Evolutionary conservation across 2,113 vertebrate species (phyloP).

Genomic region (Notothenia coriiceps): DNA sequence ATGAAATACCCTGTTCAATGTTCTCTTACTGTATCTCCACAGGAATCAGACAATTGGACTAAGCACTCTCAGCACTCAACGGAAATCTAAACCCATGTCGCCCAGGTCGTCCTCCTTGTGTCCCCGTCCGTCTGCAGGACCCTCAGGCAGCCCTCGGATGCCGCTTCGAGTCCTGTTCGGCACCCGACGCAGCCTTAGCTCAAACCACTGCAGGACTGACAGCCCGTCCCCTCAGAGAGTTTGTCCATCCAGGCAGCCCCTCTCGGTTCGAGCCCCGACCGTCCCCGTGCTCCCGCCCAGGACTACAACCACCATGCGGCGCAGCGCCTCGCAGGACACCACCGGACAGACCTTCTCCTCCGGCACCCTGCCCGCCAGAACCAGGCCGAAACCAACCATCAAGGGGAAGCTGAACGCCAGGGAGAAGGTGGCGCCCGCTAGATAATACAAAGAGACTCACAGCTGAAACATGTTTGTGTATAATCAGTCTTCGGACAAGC

Average conservation of each 20-base stretch:
- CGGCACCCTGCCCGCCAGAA: slow-evolving; percentile 75
- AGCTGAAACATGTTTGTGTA: slow-evolving; percentile 52
- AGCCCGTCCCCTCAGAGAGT: slow-evolving; percentile 90
- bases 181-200: slow-evolving; percentile 86
- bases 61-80: slow-evolving; percentile 52
- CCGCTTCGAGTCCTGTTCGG: slow-evolving; percentile 79
- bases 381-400: slow-evolving; percentile 85
- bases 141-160: slow-evolving; percentile 82
- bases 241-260: slow-evolving; percentile 79
- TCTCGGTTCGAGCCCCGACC: slow-evolving; percentile 78
- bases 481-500: slow-evolving; percentile 67
- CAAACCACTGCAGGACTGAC: slow-evolving; percentile 87
- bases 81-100: slow-evolving; percentile 65
- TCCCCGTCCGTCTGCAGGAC: slow-evolving; percentile 57
- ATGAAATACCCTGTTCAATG: slow-evolving; percentile 6
- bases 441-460: slow-evolving; percentile 87
- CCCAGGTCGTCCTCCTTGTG: slow-evolving; percentile 71
- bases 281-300: slow-evolving; percentile 72
- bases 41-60: slow-evolving; percentile 84
- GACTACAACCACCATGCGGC: slow-evolving; percentile 79
- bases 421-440: slow-evolving; percentile 85
- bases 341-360: slow-evolving; percentile 78
- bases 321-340: slow-evolving; percentile 80
- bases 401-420: slow-evolving; percentile 86
- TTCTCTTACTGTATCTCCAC: slow-evolving; percentile 36